Base-by-base conservation (phyloP, 2,113 vertebrate species). In the Hydrochoerus hydrochaeris region DNA sequence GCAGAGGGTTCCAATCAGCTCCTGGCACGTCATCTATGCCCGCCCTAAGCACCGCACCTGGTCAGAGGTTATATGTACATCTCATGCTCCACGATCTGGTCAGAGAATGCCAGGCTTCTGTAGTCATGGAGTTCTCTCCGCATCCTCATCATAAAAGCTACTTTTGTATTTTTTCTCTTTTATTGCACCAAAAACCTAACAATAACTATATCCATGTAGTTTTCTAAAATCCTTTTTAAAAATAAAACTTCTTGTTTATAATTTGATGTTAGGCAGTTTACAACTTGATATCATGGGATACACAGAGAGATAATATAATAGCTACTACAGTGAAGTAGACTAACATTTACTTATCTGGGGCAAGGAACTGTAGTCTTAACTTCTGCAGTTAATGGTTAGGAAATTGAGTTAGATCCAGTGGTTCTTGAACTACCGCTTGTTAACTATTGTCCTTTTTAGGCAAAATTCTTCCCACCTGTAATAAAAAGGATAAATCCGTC, bases 381-480 rank as follows among this genome's bases (percentile, higher is more conserved):
- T 71, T 80, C 52, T 95, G 62, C 49, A 69, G 82, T 5, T 44
- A 71, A 94, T 60, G 11, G 0, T 90, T 58, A 57, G 28, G 81
- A n/a, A 17, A 54, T 81, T 3, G 24, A 87, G 78, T 94, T 80
- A 75, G 35, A 94, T 57, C 20, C 20, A 67, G 6, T 80, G 60
- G 1, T 67, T 89, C 12, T 57, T 19, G 58, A 65, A 88, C 35
- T 83, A 24, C 30, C 52, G 54, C 69, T 46, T 82, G 19, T 65
- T 44, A 10, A 82, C 49, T 26, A 49, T 16, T 77, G 32, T 83
- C 80, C 77, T 87, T 87, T 95, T 85, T 57, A 14, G 35, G 69
- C n/a, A 90, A 92, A 90, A 49, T 85, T 95, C 62, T 85, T 26
- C 30, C 49, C 14, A 95, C 35, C 12, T 62, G 20, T 83, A 28